phyloP scores from a whole-genome alignment of 1,140 invertebrate genomes.

The Schmidtea mediterranea region DNA sequence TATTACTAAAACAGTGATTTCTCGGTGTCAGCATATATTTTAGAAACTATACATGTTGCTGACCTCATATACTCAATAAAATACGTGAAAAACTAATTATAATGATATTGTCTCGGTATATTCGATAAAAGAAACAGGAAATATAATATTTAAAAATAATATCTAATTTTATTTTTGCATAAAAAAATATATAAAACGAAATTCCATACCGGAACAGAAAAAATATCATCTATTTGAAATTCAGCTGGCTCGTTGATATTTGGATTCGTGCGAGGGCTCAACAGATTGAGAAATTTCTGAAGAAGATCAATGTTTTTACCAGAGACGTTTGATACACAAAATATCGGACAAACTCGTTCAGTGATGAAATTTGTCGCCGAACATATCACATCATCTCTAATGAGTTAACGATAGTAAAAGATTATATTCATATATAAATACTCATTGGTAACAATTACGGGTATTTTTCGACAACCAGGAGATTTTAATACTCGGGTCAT shows the following conservation, averaged over 20 bases:
- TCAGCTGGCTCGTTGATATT: conserved; percentile 66
- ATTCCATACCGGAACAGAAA: conserved; percentile 76
- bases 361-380: conserved; percentile 98
- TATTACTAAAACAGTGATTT: too few species aligned
- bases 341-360: conserved; percentile 94
- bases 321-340: conserved; percentile 92
- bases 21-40: too few species aligned
- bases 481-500: conserved; percentile 77
- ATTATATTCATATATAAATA: neutral
- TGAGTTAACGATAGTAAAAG: neutral
- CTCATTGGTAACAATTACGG: conserved; percentile 65
- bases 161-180: neutral
- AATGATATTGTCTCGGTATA: too few species aligned
- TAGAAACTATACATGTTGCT: too few species aligned
- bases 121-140: too few species aligned
- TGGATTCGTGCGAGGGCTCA: conserved; percentile 59
- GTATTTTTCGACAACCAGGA: conserved; percentile 83
- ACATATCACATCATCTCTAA: conserved; percentile 63
- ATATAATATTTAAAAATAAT: too few species aligned
- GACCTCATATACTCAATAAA: too few species aligned
- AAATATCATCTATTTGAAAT: conserved; percentile 97
- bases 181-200: conserved; percentile 4
- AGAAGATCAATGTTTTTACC: conserved; percentile 75
- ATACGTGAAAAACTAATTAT: too few species aligned
- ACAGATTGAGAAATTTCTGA: conserved; percentile 88